Conservation (phyloP, 2,888 invertebrate genomes). For the Drosophila percnosoma region DNA sequence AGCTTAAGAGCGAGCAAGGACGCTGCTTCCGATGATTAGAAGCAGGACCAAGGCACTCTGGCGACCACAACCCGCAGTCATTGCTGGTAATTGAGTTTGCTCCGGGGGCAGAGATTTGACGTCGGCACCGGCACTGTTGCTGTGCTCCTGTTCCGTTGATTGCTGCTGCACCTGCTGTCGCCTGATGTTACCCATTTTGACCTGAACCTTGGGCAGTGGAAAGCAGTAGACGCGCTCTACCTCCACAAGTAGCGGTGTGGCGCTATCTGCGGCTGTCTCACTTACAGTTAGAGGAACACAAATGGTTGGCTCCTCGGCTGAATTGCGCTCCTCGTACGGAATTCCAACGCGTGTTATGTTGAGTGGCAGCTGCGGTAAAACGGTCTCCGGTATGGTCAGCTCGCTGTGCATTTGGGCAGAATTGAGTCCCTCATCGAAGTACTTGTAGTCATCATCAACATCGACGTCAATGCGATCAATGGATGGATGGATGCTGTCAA, state of each 20-base stretch:
- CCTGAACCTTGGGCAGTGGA: constrained; percentile 74
- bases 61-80: constrained; percentile 18
- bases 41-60: constrained; percentile 14
- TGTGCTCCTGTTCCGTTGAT: constrained; percentile 20
- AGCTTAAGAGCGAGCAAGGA: constrained; percentile 21
- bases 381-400: constrained; percentile 68
- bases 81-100: constrained; percentile 9
- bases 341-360: constrained; percentile 79
- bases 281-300: constrained; percentile 78
- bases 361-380: constrained; percentile 67
- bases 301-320: constrained; percentile 76
- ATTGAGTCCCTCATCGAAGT: constrained; percentile 58
- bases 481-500: constrained; percentile 28
- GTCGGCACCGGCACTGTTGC: constrained; percentile 25
- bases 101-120: constrained; percentile 28
- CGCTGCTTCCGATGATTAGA: constrained; percentile 32
- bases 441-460: constrained; percentile 66
- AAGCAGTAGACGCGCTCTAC: constrained; percentile 80
- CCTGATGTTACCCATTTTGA: constrained; percentile 48
- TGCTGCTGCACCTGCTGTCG: constrained; percentile 28
- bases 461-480: constrained; percentile 61
- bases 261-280: constrained; percentile 67
- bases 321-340: constrained; percentile 75
- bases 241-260: constrained; percentile 56
- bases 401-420: constrained; percentile 71